Evolutionary conservation across 2,113 vertebrate species (phyloP).

Genomic region (Cygnus atratus): DNA sequence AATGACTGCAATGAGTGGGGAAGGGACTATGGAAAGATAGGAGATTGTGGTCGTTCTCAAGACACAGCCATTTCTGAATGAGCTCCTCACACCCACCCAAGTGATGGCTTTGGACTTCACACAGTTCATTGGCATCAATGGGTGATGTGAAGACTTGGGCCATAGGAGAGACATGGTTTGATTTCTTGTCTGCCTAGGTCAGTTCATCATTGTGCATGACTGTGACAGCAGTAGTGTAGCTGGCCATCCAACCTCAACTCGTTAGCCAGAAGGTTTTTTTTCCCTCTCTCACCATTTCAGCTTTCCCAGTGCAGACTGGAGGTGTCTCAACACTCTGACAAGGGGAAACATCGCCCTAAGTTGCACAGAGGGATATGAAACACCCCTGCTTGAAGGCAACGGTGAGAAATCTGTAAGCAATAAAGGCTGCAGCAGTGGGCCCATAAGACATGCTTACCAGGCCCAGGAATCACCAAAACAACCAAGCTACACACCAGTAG

Average conservation of each 20-base stretch:
- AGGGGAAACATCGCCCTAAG: not conserved
- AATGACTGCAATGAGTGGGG: not conserved
- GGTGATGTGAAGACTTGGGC: not conserved
- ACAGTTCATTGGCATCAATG: not conserved
- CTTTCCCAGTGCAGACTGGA: not conserved
- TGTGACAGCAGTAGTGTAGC: not conserved
- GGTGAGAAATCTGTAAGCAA: not conserved
- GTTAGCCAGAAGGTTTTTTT: not conserved
- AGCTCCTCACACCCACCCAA: not conserved
- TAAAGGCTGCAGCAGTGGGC: not conserved
- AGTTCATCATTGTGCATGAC: accelerated
- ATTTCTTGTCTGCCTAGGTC: not conserved
- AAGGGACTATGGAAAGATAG: not conserved
- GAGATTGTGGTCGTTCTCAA: not conserved
- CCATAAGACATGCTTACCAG: not conserved
- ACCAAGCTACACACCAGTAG: not conserved
- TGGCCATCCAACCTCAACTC: not conserved
- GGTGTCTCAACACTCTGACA: not conserved
- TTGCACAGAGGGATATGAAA: not conserved
- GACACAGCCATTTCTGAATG: not conserved
- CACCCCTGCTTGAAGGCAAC: not conserved
- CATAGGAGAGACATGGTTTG: not conserved
- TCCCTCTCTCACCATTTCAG: not conserved
- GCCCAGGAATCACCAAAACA: not conserved
- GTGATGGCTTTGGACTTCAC: not conserved